phyloP scores from a whole-genome alignment of 2,797 vertebrate species.

The Sarcophilus harrisii region DNA sequence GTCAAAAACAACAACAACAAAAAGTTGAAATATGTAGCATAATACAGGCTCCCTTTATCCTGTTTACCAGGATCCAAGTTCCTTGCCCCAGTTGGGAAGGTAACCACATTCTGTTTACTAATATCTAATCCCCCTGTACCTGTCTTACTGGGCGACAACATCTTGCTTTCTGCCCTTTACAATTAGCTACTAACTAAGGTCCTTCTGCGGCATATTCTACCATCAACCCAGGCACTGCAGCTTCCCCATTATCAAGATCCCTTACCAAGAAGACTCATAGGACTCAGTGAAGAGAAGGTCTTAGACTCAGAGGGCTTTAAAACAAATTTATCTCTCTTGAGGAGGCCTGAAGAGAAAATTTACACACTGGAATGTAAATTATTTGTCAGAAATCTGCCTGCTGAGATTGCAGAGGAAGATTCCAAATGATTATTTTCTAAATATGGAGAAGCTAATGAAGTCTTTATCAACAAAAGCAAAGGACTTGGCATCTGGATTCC shows the following conservation, averaged over 20 bases:
- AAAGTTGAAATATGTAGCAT: too few relatives aligned
- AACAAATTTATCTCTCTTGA: slow-evolving; percentile 82
- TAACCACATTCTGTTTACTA: too few relatives aligned
- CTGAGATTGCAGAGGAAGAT: slow-evolving; percentile 93
- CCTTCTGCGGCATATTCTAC: background rate
- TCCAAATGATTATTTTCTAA: slow-evolving; percentile 91
- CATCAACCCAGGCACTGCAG: slow-evolving; percentile 43
- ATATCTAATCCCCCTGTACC: too few relatives aligned
- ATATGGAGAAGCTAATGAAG: slow-evolving; percentile 96
- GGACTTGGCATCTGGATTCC: slow-evolving; percentile 97
- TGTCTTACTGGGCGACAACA: too few relatives aligned
- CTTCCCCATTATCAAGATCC: slow-evolving; percentile 71
- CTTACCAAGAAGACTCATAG: slow-evolving; percentile 49
- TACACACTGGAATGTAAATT: slow-evolving; percentile 95
- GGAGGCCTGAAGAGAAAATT: background rate
- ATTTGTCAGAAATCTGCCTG: slow-evolving; percentile 97
- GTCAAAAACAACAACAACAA: too few relatives aligned
- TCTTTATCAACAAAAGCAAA: slow-evolving; percentile 98
- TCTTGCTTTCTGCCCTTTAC: too few relatives aligned
- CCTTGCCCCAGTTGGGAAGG: too few relatives aligned
- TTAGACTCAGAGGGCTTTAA: slow-evolving; percentile 89
- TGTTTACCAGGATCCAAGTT: too few relatives aligned
- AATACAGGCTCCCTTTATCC: too few relatives aligned
- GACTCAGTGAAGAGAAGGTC: slow-evolving; percentile 80
- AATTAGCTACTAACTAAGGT: too few relatives aligned